phyloP scores from a whole-genome alignment of 2,113 vertebrate genomes.

The Cyrtonyx montezumae region DNA sequence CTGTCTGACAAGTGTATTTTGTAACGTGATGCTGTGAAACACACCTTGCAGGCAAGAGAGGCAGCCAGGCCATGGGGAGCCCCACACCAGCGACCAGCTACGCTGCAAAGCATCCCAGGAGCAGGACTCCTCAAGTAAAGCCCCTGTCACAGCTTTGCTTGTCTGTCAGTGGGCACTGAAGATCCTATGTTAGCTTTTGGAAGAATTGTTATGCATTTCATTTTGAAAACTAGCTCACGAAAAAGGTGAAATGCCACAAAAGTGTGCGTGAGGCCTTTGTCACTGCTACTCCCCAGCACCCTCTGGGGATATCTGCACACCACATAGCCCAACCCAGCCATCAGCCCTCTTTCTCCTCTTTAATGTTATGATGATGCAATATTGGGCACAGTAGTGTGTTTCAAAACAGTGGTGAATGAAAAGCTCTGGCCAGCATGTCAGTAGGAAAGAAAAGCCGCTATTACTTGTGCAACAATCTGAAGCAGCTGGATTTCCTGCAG shows the following conservation, averaged over 20 bases:
- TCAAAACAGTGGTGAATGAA: constrained; percentile 25
- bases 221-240: not conserved
- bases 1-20: not conserved
- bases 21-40: not conserved
- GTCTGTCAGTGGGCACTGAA: not conserved
- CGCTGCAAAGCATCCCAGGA: not conserved
- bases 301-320: not conserved
- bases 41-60: not conserved
- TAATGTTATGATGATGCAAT: constrained; percentile 13
- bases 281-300: not conserved
- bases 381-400: not conserved
- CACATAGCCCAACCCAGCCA: not conserved
- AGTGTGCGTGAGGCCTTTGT: not conserved
- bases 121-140: not conserved
- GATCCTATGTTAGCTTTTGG: not conserved
- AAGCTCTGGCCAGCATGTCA: not conserved
- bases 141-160: not conserved
- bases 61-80: not conserved
- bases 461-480: constrained; percentile 12
- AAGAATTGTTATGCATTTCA: not conserved
- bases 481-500: constrained; percentile 20
- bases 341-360: not conserved
- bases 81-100: rapidly evolving
- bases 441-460: not conserved
- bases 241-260: not conserved